These are phyloP conservation scores for Griposia aprilina DNA, from an alignment of 2,888 invertebrate genomes.

Conservation along the genomic window DNA sequence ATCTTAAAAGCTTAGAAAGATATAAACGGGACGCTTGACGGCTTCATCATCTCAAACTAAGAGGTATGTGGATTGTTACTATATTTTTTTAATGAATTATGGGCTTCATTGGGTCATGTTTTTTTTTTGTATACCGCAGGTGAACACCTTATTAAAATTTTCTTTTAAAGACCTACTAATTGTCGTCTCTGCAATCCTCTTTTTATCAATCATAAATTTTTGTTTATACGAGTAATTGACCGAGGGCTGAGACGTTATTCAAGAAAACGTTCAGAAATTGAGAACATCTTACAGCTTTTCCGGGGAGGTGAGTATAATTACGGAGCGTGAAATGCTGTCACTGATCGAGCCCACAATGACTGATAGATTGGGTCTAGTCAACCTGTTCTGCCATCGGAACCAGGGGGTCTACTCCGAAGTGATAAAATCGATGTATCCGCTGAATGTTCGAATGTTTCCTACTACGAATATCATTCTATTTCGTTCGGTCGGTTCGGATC, in stretches of 20 bases:
- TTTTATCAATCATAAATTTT: background rate
- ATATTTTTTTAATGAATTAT: background rate
- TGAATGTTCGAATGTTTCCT: too few relatives aligned
- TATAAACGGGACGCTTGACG: conserved; percentile 31
- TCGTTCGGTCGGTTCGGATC: too few relatives aligned
- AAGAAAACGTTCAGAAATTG: background rate
- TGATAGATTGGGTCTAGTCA: background rate
- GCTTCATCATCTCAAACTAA: conserved; percentile 26
- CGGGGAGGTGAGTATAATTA: background rate
- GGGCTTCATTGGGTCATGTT: too few relatives aligned
- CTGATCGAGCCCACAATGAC: background rate
- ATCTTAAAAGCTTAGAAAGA: conserved; percentile 19
- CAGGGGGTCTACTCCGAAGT: too few relatives aligned
- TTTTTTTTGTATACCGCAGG: background rate
- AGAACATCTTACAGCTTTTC: background rate
- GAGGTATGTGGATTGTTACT: conserved; percentile 21
- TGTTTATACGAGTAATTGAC: too few relatives aligned
- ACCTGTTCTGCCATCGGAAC: too few relatives aligned
- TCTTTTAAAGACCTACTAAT: background rate
- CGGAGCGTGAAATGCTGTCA: background rate
- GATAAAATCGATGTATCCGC: too few relatives aligned
- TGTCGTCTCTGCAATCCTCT: background rate
- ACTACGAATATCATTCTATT: too few relatives aligned
- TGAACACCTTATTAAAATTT: background rate
- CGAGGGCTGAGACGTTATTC: background rate